Percentiles rank a stretch among this genome's conserved stretches.
Conservation (phyloP, 2,113 vertebrate species). For the Atlantisia rogersi region DNA sequence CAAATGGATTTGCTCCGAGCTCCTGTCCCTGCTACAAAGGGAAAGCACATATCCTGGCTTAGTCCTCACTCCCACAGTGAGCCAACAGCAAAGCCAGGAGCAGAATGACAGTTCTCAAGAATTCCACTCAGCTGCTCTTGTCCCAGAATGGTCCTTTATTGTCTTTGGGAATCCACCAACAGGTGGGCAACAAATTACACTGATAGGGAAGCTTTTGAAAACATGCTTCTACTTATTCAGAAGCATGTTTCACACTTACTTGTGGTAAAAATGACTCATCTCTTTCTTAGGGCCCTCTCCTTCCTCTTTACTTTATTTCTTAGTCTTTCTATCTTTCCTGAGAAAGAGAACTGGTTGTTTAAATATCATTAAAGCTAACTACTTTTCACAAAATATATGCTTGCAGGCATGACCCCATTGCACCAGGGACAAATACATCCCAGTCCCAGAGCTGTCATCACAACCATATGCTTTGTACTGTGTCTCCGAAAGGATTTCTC, state of each 20-base stretch:
- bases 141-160: neutral
- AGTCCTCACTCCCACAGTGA: neutral
- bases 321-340: neutral
- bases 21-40: neutral
- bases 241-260: neutral
- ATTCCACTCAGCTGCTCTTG: neutral
- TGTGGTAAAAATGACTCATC: neutral
- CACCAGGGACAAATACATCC: conserved; percentile 63
- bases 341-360: conserved; percentile 10
- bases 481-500: conserved; percentile 41
- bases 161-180: neutral
- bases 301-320: neutral
- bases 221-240: neutral
- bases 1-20: neutral
- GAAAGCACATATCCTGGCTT: neutral
- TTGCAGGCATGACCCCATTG: neutral
- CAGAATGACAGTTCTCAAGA: neutral
- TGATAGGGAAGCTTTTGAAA: conserved; percentile 10
- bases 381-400: neutral
- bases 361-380: conserved; percentile 26
- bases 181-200: neutral
- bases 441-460: conserved; percentile 63
- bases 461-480: conserved; percentile 49
- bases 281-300: neutral
- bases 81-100: neutral